Evolutionary conservation across 2,888 invertebrate species (phyloP), one percentile per base, ranked within the genome.

Genomic region (Leucophenga maculata): DNA sequence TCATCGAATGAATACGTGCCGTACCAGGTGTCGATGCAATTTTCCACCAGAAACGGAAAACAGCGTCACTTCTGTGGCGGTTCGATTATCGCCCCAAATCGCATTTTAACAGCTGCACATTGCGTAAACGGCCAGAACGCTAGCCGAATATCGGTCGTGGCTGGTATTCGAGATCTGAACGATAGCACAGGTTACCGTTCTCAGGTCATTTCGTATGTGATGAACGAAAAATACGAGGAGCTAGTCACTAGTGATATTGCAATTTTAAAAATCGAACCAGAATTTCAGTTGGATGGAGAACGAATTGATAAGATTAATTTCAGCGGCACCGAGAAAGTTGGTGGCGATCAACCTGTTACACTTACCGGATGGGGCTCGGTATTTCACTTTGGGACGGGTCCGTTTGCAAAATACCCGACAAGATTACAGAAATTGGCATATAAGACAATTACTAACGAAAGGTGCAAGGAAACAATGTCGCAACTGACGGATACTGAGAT

Each of bases 291-390:
- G 57, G 84, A 86, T 71, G 79, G 75, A 11, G 72, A 79, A 31
- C 85, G 78, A 0, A 87, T 91, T 0, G 85, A 87, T 44, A 86
- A 89, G 1, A 89, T 92, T 44, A 85, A 85, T 70, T 85, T 86
- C 8, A 80, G 78, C 39, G 80, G 85, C 65, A 74, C 74, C 32
- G 84, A 84, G 3, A 69, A 75, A 20, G 81, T 88, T 3, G 84
- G 77, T 6, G 85, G 82, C 3, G 81, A 80, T 54, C 83, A 86
- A 57, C 75, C 78, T 3, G 85, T 85, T 0, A 70, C 80, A 6
- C 75, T 88, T 0, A 84, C 87, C 0, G 88, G 88, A 2, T 88
- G 88, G 88, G 88, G 88, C 1, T 86, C 86, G 0, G 83, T 84
- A 0, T 82, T 82, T 62, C 86, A 86, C 69, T 83, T 88, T 31